phyloP scores from a whole-genome alignment of 2,888 invertebrate species.

The Megastigmus dorsalis region DNA sequence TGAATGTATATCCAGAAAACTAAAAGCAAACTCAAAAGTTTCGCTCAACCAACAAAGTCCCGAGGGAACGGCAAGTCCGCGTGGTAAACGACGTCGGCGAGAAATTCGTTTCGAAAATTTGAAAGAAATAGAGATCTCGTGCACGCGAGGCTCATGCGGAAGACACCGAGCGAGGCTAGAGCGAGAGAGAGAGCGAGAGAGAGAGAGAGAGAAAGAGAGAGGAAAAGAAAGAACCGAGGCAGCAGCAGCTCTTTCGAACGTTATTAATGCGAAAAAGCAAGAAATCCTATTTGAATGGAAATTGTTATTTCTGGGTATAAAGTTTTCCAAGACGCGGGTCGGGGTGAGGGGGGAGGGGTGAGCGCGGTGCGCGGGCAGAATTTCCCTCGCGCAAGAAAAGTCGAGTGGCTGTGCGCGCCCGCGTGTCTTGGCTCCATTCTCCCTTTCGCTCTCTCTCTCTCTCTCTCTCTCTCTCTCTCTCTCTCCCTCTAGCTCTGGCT shows the following conservation, averaged over 20 bases:
- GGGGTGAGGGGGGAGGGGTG: no score
- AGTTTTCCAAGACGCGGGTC: constrained; percentile 35
- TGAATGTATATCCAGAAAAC: no score
- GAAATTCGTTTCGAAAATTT: constrained; percentile 36
- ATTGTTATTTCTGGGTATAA: constrained; percentile 54
- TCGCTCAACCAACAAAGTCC: not conserved
- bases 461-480: constrained; percentile 2
- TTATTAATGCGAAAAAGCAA: constrained; percentile 51
- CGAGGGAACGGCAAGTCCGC: not conserved
- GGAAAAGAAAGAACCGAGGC: not conserved
- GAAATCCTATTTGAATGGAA: constrained; percentile 55
- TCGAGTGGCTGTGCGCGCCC: constrained; percentile 35
- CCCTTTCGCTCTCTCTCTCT: constrained; percentile 8
- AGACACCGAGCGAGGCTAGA: no score
- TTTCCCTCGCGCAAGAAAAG: constrained; percentile 45
- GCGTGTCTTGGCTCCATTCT: constrained; percentile 25
- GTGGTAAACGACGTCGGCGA: not conserved
- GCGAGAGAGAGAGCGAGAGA: not conserved
- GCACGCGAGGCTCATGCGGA: no score
- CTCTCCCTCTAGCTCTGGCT: constrained; percentile 9
- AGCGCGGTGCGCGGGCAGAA: constrained; percentile 17
- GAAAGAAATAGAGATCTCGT: not conserved
- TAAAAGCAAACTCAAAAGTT: not conserved
- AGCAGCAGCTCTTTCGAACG: constrained; percentile 20
- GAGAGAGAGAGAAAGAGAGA: not conserved